Conservation (phyloP, 2,797 vertebrate species). For the Okamejei kenojei region DNA sequence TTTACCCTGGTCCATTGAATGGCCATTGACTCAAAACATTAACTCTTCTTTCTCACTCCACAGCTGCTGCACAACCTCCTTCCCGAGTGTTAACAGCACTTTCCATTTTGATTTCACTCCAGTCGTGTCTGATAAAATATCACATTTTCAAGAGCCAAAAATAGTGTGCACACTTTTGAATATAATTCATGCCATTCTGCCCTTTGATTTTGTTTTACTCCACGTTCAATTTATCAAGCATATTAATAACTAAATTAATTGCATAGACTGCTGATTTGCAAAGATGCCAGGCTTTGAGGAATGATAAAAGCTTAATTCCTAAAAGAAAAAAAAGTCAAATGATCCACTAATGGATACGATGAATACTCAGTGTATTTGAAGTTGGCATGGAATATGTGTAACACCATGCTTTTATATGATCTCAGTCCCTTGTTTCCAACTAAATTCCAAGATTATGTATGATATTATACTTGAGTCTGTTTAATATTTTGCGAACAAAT, state of each 20-base stretch:
- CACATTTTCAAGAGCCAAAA: background rate
- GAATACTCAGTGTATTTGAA: background rate
- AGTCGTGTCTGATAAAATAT: background rate
- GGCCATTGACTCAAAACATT: too few relatives aligned
- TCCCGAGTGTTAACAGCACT: too few relatives aligned
- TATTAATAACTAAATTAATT: conserved; percentile 14
- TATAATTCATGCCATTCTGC: background rate
- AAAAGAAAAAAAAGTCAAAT: conserved; percentile 6
- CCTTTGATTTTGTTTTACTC: background rate
- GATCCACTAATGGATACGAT: background rate
- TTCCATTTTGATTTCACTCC: too few relatives aligned
- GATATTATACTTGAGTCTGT: background rate
- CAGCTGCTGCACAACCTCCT: too few relatives aligned
- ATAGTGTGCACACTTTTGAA: background rate
- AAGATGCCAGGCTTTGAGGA: background rate
- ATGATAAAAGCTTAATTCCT: conserved; percentile 1
- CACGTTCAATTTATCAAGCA: background rate
- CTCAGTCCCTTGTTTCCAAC: background rate
- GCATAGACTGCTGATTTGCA: background rate
- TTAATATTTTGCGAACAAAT: background rate
- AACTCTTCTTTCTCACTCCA: too few relatives aligned
- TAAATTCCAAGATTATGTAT: background rate
- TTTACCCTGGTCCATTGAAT: too few relatives aligned
- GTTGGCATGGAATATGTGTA: background rate
- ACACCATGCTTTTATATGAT: background rate